phyloP scores from a whole-genome alignment of 2,888 invertebrate species.

The Epiperipatus broadwayi region DNA sequence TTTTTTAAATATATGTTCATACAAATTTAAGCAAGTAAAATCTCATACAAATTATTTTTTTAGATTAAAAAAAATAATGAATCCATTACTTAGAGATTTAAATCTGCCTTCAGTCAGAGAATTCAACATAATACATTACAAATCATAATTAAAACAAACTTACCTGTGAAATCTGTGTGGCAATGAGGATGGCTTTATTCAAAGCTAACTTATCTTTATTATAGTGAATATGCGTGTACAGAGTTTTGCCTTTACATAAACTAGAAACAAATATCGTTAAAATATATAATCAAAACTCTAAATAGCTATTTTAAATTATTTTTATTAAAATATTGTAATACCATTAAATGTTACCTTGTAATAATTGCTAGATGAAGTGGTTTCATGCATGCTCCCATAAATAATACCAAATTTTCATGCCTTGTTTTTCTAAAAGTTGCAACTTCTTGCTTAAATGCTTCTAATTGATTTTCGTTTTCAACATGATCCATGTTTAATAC shows the following conservation, averaged over 20 bases:
- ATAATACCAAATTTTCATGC: constrained; percentile 92
- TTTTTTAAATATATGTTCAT: no score
- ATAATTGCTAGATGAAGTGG: constrained; percentile 88
- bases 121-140: no score
- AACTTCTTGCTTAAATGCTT: constrained; percentile 86
- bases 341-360: constrained; percentile 37
- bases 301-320: not conserved
- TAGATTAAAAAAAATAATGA: no score
- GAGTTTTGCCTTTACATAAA: constrained; percentile 82
- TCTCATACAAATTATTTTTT: no score
- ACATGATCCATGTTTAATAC: constrained; percentile 75
- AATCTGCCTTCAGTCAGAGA: no score
- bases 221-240: constrained; percentile 78
- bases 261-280: constrained; percentile 32
- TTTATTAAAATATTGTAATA: not conserved
- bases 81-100: no score
- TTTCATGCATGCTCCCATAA: constrained; percentile 99
- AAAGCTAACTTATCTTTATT: constrained; percentile 82
- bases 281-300: not conserved
- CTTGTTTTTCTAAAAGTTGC: constrained; percentile 90
- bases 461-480: constrained; percentile 61
- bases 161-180: constrained; percentile 89
- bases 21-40: no score
- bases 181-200: constrained; percentile 73
- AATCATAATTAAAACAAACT: no score